Evolutionary conservation across 2,113 vertebrate genomes (phyloP).

Genomic region (Eonycteris spelaea): DNA sequence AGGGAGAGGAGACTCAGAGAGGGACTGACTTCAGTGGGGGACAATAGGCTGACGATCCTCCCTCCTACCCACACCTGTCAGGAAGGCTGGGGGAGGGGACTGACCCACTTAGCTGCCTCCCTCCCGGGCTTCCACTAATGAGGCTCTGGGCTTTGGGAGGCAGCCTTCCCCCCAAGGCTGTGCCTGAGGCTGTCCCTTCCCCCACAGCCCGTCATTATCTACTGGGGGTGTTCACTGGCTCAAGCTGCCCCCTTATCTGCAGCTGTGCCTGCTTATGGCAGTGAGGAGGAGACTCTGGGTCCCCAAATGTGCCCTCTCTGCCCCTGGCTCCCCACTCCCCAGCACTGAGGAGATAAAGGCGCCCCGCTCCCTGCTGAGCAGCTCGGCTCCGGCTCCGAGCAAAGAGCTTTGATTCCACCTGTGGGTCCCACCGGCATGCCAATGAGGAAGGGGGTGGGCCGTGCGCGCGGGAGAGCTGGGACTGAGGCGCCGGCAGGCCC

Average conservation of each 20-base stretch:
- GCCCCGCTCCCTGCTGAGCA: background rate
- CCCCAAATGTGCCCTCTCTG: background rate
- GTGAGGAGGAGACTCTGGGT: background rate
- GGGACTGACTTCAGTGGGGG: background rate
- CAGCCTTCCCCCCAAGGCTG: constrained; percentile 46
- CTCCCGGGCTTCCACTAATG: constrained; percentile 63
- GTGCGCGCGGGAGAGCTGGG: background rate
- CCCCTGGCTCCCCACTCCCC: background rate
- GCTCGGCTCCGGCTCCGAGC: background rate
- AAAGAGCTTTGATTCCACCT: constrained; percentile 52
- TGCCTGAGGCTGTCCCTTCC: constrained; percentile 61
- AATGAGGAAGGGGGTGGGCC: background rate
- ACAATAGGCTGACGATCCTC: constrained; percentile 39
- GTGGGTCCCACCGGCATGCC: constrained; percentile 57
- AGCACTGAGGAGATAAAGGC: constrained; percentile 35
- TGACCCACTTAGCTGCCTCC: constrained; percentile 73
- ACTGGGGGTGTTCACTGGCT: constrained; percentile 38
- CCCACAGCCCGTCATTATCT: constrained; percentile 60
- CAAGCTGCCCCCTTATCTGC: constrained; percentile 22
- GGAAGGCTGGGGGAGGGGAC: constrained; percentile 42
- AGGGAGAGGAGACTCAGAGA: background rate
- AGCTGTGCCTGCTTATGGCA: background rate
- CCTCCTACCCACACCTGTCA: constrained; percentile 69
- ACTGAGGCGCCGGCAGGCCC: background rate
- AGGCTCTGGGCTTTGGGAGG: constrained; percentile 65